Base-by-base conservation (phyloP, 2,113 vertebrate species). In the Hippoglossus stenolepis region DNA sequence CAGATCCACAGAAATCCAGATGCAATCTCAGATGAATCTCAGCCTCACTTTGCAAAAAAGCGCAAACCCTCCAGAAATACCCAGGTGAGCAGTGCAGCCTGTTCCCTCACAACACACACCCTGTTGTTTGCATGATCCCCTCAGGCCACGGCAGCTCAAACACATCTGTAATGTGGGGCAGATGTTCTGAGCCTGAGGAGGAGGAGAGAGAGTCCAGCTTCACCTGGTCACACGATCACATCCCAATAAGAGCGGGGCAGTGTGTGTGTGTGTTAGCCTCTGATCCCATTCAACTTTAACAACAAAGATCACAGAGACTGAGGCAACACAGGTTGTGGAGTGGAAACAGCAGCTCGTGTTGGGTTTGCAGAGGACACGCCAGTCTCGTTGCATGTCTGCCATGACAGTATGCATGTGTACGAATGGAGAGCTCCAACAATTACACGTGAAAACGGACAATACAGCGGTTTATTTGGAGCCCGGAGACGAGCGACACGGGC, bases 81-180 rank as follows among this genome's bases (percentile, higher is more conserved):
- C 65, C 59, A 23, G 24, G 23, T 26, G 28, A 60, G 47, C 38
- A 40, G 26, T 18, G 24, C 45, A 28, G 54, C 28, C 13, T 82
- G 58, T 12, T 24, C 58, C 58, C 62, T 14, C 35, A 12, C 13
- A 66, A 66, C 68, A 58, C 68, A 58, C 23, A 11, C 47, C 23
- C 47, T 31, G 31, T 18, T 51, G 62, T 62, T 14, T 58, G 23
- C 63, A 31, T 26, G 4, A 28, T 17, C 12, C 24, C 0, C 35
- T 28, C 6, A 20, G 8, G 26, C 65, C 12, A 3, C n/a, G 40
- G 12, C 51, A 54, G 24, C 15, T 24, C 11, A n/a, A 61, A 5
- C 26, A 3, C 1, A 58, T 5, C 2, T 21, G n/a, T n/a, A 20
- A 14, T 56, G 47, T 21, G 18, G 17, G 15, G 56, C 28, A 57